Conservation (phyloP, 2,113 vertebrate genomes). For the Phoxinus phoxinus region DNA sequence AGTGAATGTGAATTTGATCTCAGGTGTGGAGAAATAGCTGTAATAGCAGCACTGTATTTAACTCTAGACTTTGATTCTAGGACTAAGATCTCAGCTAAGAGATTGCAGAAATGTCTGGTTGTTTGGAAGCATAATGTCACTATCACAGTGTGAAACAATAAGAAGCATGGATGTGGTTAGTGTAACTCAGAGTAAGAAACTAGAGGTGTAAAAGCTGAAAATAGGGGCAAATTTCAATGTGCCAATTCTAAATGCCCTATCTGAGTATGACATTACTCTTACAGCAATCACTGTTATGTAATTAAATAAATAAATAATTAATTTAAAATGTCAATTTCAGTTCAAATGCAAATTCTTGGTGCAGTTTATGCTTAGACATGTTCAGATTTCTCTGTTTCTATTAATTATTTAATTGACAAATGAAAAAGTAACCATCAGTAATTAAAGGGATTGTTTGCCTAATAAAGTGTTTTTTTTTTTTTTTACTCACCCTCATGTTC, state of each 20-base stretch:
- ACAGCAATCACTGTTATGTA: neutral
- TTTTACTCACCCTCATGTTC: no score
- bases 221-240: neutral
- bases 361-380: neutral
- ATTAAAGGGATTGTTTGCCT: no score
- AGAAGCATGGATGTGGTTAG: neutral
- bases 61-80: neutral
- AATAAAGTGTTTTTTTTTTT: no score
- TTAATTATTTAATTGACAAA: no score
- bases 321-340: neutral
- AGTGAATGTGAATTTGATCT: constrained; percentile 2
- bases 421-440: no score
- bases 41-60: neutral
- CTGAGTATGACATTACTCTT: neutral
- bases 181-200: neutral
- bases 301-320: neutral
- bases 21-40: neutral
- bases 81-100: neutral
- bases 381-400: no score
- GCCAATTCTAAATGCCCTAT: neutral
- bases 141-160: neutral
- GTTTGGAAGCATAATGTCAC: neutral
- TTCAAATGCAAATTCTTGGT: neutral
- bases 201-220: neutral
- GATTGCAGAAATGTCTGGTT: neutral